Percentiles rank a stretch among this genome's conserved stretches.
These are phyloP conservation scores for Glaucomys volans DNA, from an alignment of 2,113 vertebrate genomes.

Conservation along the genomic window DNA sequence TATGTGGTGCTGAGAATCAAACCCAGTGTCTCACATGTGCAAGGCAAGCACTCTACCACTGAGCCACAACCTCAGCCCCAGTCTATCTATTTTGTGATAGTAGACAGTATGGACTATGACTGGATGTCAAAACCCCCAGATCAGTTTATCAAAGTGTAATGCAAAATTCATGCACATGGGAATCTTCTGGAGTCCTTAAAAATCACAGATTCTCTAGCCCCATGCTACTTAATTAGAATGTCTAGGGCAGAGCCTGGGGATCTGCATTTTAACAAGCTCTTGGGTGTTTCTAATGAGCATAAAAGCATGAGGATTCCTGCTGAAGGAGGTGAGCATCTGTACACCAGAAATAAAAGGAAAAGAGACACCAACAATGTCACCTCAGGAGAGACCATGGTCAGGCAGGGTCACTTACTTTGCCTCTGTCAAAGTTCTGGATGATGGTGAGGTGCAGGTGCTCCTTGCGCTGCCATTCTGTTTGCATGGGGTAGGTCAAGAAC, in stretches of 20 bases:
- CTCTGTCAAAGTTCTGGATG: conserved; percentile 97
- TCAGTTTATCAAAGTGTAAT: background rate
- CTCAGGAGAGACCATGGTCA: accelerated
- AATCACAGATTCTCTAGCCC: background rate
- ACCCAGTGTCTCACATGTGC: too few relatives aligned
- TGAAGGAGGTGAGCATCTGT: background rate
- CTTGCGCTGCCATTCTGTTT: conserved; percentile 98
- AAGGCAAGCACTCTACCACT: too few relatives aligned
- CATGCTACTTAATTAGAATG: background rate
- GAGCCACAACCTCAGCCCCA: too few relatives aligned
- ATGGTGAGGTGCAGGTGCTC: conserved; percentile 97
- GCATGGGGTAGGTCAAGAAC: conserved; percentile 98
- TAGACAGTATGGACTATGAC: background rate
- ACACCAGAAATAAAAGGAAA: background rate
- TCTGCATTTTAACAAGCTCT: background rate
- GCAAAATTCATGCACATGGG: background rate
- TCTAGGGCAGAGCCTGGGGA: background rate
- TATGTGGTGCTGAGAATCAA: too few relatives aligned
- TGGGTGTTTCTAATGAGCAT: background rate
- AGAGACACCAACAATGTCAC: background rate
- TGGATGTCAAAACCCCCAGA: background rate
- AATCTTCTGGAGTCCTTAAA: background rate
- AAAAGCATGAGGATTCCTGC: background rate
- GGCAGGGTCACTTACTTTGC: conserved; percentile 85
- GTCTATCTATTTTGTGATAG: background rate